phyloP scores from a whole-genome alignment of 1,140 invertebrate species.

The Lordiphosa mommai region DNA sequence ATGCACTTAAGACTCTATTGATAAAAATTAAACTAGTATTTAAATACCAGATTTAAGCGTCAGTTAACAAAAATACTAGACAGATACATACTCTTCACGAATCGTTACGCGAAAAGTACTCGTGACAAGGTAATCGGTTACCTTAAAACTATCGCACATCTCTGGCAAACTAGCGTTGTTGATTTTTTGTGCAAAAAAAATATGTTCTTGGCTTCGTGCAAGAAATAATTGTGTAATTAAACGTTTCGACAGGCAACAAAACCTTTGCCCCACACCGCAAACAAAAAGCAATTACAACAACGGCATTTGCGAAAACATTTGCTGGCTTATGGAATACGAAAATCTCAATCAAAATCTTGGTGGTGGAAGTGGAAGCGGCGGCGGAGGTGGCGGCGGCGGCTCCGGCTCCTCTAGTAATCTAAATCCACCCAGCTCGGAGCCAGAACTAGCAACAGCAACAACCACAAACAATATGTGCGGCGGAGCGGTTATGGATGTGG shows the following conservation, averaged over 20 bases:
- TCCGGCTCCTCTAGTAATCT: constrained; percentile 27
- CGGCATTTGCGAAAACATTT: background rate
- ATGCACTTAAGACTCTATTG: too few relatives aligned
- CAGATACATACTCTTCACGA: too few relatives aligned
- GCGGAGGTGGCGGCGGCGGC: constrained; percentile 10
- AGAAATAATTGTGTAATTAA: constrained; percentile 18
- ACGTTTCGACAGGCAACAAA: background rate
- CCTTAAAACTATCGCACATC: constrained; percentile 5
- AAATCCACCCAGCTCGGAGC: constrained; percentile 24
- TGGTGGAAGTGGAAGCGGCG: constrained; percentile 28
- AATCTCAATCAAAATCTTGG: constrained; percentile 34
- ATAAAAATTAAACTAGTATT: too few relatives aligned
- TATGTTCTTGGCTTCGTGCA: constrained; percentile 20
- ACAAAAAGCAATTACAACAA: background rate
- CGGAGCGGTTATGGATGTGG: constrained; percentile 28
- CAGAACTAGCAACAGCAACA: constrained; percentile 10
- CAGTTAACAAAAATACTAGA: too few relatives aligned
- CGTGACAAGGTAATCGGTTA: background rate
- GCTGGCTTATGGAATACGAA: constrained; percentile 52
- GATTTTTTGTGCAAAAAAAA: constrained; percentile 45
- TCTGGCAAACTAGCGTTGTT: constrained; percentile 61
- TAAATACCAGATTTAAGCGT: background rate
- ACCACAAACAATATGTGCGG: constrained; percentile 42
- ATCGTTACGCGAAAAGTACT: background rate
- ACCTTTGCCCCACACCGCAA: background rate